A percentile compares a stretch with the other conserved stretches of the same genome.
These are phyloP conservation scores for Pogonomyrmex californicus DNA, from an alignment of 1,140 invertebrate species.

Conservation along the genomic window DNA sequence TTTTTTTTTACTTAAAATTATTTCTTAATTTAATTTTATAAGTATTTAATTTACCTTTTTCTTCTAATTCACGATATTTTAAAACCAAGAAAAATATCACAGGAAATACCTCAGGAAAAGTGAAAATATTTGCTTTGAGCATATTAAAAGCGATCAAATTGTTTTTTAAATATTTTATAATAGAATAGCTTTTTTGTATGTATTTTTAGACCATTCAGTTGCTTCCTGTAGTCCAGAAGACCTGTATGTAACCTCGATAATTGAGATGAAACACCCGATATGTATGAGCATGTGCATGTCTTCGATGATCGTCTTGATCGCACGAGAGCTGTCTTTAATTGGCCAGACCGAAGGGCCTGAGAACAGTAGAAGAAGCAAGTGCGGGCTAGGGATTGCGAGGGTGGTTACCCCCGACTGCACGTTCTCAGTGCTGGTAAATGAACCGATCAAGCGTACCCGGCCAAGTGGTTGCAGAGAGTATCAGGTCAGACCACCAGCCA, in stretches of 20 bases:
- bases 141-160: background rate
- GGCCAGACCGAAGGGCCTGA: constrained; percentile 55
- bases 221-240: background rate
- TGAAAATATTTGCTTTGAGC: background rate
- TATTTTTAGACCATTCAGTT: background rate
- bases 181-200: background rate
- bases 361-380: constrained; percentile 60
- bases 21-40: background rate
- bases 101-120: no score
- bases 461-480: constrained; percentile 70
- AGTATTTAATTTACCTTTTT: background rate
- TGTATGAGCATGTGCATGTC: background rate
- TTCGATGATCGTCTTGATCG: constrained; percentile 9
- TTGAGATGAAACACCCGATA: background rate
- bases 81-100: background rate
- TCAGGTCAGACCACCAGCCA: constrained; percentile 41
- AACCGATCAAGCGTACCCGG: constrained; percentile 73
- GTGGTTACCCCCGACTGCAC: constrained; percentile 47
- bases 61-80: background rate
- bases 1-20: background rate
- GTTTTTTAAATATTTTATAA: background rate
- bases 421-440: constrained; percentile 64
- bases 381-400: constrained; percentile 39
- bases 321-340: constrained; percentile 72
- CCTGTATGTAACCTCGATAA: background rate